Base-by-base conservation (phyloP, 2,113 vertebrate species). In the Cynocephalus volans region DNA sequence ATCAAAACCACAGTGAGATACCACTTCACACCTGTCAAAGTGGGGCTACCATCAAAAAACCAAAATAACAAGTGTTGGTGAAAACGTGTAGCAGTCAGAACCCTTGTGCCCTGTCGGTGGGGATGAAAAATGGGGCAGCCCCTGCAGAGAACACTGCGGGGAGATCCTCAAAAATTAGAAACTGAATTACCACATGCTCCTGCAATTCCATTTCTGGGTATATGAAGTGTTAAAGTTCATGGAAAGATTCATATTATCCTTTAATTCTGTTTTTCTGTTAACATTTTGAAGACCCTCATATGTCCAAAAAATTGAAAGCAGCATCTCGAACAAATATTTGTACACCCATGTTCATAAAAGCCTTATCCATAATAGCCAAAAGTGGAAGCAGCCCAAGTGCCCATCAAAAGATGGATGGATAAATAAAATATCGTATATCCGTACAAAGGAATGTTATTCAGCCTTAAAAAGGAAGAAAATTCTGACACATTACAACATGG, bases 401-500 rank as follows among this genome's bases (percentile, higher is more conserved):
- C 21, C 56, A 58, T 1, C 15, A 50, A 67, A 12, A 2, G 45
- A 58, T 19, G 21, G 50, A 36, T 0, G 2, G 8, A 79, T 2
- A 73, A 54, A 36, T 13, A 41, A 54, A 69, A 17, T 2, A 15
- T 12, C 6, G 8, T 14, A 1, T 1, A 23, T 31, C 18, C 33
- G 19, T 11, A 10, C 2, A 17, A 6, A 3, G 17, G 45, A 26
- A 3, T 48, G n/a, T 14, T 7, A 70, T 8, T 70, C 80, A 45
- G 8, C 70, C 21, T 58, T 56, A 11, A 50, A 67, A 77, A 60
- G 15, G 70, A 52, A 86, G 62, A 24, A 23, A 41, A 31, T 33
- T 33, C 26, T 21, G 41, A 60, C 2, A 48, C 6, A 0, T 0
- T 23, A 41, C 8, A 18, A 41, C 8, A 28, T 1, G 28, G 18